Base-by-base conservation (phyloP, 2,888 invertebrate genomes). In the Drosophila anomalata region DNA sequence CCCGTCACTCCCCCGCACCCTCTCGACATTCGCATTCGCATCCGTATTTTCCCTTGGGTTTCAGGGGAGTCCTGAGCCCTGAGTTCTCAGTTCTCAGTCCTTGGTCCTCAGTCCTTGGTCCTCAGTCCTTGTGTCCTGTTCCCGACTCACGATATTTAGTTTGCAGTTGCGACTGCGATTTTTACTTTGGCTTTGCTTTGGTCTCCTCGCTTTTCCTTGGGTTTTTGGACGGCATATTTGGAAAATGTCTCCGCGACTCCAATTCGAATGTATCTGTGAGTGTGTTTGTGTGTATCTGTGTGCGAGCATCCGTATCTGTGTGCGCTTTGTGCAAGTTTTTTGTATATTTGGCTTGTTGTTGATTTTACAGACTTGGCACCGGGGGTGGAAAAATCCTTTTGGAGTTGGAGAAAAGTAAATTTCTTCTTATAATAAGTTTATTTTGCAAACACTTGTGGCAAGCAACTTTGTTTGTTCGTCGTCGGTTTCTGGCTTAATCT, bases 361-460 rank as follows among this genome's bases (percentile, higher is more conserved):
- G 78, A 87, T 87, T 87, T 88, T 84, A 80, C 75, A 78, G 87
- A 84, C 87, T 88, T 84, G 81, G 81, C 87, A 84, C 69, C 75
- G 77, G 24, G 67, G 39, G 50, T 47, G 47, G 47, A 48, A 54
- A 47, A 14, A n/a, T 55, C 14, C 44, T 12, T 12, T 42, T 33
- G 31, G 11, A 46, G 50, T 14, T 33, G 57, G 41, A 44, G 61
- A 74, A 80, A 80, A 88, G 89, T 84, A 85, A 80, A 87, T 85
- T 88, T 85, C 85, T 85, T 84, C 85, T 82, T 78, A 80, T 83
- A 89, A 89, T 82, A 87, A 89, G 81, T 89, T 88, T 81, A 80
- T 89, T 88, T 88, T 78, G 80, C 81, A 89, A 89, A 87, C 88
- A 89, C 87, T 89, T 89, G 90, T 88, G 85, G 85, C 87, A 88